Evolutionary conservation across 2,888 invertebrate genomes (phyloP).

Genomic region (Dorcus hopei): DNA sequence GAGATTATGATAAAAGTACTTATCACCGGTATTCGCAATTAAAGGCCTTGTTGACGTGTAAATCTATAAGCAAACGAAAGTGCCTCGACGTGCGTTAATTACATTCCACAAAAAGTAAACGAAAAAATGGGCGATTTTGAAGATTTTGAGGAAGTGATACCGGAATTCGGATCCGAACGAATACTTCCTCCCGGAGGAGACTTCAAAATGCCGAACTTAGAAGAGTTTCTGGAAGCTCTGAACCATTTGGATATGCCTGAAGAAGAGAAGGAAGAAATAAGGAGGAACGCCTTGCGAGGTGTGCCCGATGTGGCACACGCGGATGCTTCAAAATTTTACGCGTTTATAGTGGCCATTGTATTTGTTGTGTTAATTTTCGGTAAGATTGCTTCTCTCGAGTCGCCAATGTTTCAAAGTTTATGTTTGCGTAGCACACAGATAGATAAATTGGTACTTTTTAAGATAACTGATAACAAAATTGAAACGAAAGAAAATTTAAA

Average conservation of each 20-base stretch:
- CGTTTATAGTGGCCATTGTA: conserved; percentile 19
- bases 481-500: not conserved
- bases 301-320: conserved; percentile 36
- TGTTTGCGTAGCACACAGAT: too few relatives aligned
- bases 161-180: not conserved
- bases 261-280: conserved; percentile 52
- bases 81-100: too few relatives aligned
- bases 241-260: conserved; percentile 52
- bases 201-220: conserved; percentile 24
- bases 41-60: too few relatives aligned
- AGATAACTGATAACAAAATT: not conserved
- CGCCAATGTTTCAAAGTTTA: too few relatives aligned
- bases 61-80: too few relatives aligned
- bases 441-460: too few relatives aligned
- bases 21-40: too few relatives aligned
- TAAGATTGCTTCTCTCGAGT: conserved; percentile 21
- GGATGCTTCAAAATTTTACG: conserved; percentile 42
- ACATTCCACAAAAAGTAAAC: too few relatives aligned
- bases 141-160: too few relatives aligned
- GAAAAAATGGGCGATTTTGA: too few relatives aligned
- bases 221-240: conserved; percentile 29
- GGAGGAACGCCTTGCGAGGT: conserved; percentile 13
- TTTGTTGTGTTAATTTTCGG: conserved; percentile 28
- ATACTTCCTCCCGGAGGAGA: conserved; percentile 4
- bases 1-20: too few relatives aligned